Evolutionary conservation across 1,140 invertebrate species (phyloP).

Genomic region (Listronotus oregonensis): DNA sequence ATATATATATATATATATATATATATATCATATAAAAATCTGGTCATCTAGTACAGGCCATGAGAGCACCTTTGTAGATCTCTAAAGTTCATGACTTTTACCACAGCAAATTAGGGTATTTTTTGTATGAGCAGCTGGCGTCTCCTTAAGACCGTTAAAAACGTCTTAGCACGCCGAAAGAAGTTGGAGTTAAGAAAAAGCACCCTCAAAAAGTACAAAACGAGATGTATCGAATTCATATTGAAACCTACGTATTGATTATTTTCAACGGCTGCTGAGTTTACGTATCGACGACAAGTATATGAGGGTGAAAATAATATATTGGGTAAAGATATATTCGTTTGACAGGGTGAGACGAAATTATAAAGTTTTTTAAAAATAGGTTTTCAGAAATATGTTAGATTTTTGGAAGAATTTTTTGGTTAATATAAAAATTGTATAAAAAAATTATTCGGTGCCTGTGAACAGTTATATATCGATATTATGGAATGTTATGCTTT

Average conservation of each 20-base stretch:
- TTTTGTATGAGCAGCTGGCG: slow-evolving; percentile 13
- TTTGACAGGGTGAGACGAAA: slow-evolving; percentile 11
- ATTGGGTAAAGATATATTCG: slow-evolving; percentile 15
- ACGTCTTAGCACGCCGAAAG: slow-evolving; percentile 9
- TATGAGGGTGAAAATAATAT: slow-evolving; percentile 25
- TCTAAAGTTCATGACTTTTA: too few relatives aligned
- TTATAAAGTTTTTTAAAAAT: background rate
- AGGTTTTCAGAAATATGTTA: too few relatives aligned
- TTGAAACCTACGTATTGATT: slow-evolving; percentile 29
- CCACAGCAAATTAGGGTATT: background rate
- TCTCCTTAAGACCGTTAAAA: slow-evolving; percentile 15
- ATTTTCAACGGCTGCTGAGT: slow-evolving; percentile 26
- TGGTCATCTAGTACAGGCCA: too few relatives aligned
- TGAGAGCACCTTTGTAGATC: too few relatives aligned
- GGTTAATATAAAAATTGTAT: too few relatives aligned
- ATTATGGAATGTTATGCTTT: too few relatives aligned
- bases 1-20: too few relatives aligned
- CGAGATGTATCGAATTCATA: slow-evolving; percentile 33
- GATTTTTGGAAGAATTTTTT: too few relatives aligned
- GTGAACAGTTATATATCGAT: too few relatives aligned
- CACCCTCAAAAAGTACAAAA: slow-evolving; percentile 18
- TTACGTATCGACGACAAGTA: slow-evolving; percentile 21
- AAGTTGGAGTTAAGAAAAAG: slow-evolving; percentile 2
- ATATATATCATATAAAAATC: too few relatives aligned
- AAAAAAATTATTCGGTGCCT: too few relatives aligned